These are phyloP conservation scores for Ahaetulla prasina DNA, from an alignment of 2,113 vertebrate genomes.

Conservation along the genomic window DNA sequence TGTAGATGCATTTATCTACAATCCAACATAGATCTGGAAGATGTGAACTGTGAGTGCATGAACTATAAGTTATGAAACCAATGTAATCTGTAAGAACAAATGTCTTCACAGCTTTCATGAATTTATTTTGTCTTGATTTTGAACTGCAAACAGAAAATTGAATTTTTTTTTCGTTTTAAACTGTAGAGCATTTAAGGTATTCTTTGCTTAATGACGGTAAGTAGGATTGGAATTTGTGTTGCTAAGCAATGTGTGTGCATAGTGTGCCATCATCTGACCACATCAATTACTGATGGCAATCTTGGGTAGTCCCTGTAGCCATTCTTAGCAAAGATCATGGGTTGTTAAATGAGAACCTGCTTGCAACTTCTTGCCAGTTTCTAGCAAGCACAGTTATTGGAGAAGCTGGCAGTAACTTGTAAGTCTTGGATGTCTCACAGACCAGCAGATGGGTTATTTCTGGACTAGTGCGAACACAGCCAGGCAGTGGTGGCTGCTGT, in stretches of 20 bases:
- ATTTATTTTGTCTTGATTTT: background rate
- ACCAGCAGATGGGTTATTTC: too few relatives aligned
- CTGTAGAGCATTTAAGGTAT: background rate
- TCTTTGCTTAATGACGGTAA: background rate
- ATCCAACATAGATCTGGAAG: background rate
- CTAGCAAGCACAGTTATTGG: background rate
- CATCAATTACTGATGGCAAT: background rate
- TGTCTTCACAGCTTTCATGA: background rate
- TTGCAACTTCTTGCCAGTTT: too few relatives aligned
- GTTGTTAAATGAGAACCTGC: too few relatives aligned
- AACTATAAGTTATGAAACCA: background rate
- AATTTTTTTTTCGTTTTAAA: background rate
- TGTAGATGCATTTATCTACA: background rate
- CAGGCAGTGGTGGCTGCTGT: background rate
- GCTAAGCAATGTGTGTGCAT: background rate
- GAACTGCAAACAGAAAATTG: background rate
- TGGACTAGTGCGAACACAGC: too few relatives aligned
- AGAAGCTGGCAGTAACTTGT: background rate
- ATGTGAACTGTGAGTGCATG: background rate
- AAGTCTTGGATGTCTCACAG: background rate
- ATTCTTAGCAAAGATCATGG: too few relatives aligned
- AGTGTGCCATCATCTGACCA: background rate
- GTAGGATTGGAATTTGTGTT: background rate
- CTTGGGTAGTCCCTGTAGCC: background rate
- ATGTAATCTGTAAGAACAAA: background rate